A percentile compares a stretch with the other conserved stretches of the same genome.
Conservation (phyloP, 2,113 vertebrate species). For the Mus pahari region DNA sequence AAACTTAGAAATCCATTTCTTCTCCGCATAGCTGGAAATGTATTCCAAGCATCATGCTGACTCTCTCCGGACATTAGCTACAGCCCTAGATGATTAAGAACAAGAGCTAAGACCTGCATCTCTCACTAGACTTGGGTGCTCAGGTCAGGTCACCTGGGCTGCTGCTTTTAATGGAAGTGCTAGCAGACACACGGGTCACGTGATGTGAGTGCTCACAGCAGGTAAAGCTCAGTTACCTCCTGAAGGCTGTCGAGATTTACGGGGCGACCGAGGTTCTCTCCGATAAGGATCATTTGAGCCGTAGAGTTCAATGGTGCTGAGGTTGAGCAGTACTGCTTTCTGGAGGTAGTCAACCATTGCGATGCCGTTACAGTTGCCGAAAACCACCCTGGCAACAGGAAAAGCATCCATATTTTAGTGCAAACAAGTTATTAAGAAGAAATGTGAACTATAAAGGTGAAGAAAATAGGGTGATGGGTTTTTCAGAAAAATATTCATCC, state of each 20-base stretch:
- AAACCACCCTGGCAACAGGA: slow-evolving; percentile 92
- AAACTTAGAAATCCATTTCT: slow-evolving; percentile 25
- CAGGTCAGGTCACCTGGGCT: neutral
- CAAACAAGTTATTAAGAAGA: slow-evolving; percentile 24
- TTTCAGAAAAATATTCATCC: slow-evolving; percentile 37
- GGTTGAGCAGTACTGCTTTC: slow-evolving; percentile 96
- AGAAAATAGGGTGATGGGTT: neutral
- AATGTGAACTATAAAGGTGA: neutral
- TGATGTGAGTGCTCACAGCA: neutral
- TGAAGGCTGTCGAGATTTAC: slow-evolving; percentile 96
- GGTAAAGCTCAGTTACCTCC: slow-evolving; percentile 89
- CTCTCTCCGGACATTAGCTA: neutral
- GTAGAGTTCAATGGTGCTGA: slow-evolving; percentile 95
- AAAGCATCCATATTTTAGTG: slow-evolving; percentile 50
- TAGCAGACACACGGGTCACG: neutral
- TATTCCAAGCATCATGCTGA: neutral
- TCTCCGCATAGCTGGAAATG: slow-evolving; percentile 7
- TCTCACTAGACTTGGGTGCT: neutral
- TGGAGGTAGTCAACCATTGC: slow-evolving; percentile 98
- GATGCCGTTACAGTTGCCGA: slow-evolving; percentile 98
- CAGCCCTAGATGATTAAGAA: slow-evolving; percentile 30
- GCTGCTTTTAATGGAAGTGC: neutral
- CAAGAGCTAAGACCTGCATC: neutral
- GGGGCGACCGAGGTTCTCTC: slow-evolving; percentile 96
- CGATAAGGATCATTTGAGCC: slow-evolving; percentile 97